These are phyloP conservation scores for Ceraclea dissimilis DNA, from an alignment of 2,888 invertebrate species.

Conservation along the genomic window DNA sequence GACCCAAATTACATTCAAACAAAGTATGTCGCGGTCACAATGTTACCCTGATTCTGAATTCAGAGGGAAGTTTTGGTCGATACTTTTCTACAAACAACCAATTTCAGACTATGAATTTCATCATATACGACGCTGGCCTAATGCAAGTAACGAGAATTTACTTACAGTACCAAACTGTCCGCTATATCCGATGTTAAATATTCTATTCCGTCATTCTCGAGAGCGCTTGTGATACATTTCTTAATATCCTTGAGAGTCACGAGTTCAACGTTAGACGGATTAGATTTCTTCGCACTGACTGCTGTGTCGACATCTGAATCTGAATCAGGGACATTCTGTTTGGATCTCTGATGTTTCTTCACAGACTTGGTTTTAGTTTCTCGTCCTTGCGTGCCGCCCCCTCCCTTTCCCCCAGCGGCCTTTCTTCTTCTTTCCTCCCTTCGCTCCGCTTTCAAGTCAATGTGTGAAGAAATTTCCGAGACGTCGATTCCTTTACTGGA, in stretches of 20 bases:
- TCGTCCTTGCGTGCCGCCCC: slow-evolving; percentile 87
- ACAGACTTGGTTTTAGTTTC: slow-evolving; percentile 93
- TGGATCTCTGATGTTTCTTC: slow-evolving; percentile 68
- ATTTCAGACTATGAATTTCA: no score
- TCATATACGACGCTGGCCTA: no score
- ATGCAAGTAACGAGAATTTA: no score
- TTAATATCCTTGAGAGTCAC: slow-evolving; percentile 61
- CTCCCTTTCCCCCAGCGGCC: slow-evolving; percentile 78
- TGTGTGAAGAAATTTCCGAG: slow-evolving; percentile 33
- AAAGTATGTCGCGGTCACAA: no score
- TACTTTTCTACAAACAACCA: no score
- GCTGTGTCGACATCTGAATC: slow-evolving; percentile 60
- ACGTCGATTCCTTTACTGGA: slow-evolving; percentile 37
- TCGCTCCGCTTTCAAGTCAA: slow-evolving; percentile 58
- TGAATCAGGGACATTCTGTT: slow-evolving; percentile 53
- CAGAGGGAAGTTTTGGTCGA: no score
- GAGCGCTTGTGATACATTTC: slow-evolving; percentile 47
- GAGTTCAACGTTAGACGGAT: slow-evolving; percentile 50
- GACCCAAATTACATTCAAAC: no score
- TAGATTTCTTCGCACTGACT: slow-evolving; percentile 37
- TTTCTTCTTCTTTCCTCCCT: slow-evolving; percentile 86
- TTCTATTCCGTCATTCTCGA: slow-evolving; percentile 67
- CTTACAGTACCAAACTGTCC: slow-evolving; percentile 58
- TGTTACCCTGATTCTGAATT: no score
- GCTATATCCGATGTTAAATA: slow-evolving; percentile 65